Base-by-base conservation (phyloP, 2,888 invertebrate genomes). In the Ophraella communa region DNA sequence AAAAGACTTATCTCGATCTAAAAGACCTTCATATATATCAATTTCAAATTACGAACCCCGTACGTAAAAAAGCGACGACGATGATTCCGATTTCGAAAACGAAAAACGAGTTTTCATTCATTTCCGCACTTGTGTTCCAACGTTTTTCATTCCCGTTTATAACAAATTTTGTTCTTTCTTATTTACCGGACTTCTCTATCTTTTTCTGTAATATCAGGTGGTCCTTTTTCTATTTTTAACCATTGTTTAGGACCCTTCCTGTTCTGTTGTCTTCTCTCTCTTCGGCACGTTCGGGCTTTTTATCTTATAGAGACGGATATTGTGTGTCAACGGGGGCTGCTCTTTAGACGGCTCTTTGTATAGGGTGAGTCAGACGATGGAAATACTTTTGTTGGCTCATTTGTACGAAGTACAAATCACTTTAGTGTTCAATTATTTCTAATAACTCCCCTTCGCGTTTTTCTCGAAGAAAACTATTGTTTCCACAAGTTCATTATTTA, bases 271-370 rank as follows among this genome's bases (percentile, higher is more conserved):
- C 53, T 39, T 63, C 65, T 47, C n/a, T n/a, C 57, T 57, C 21
- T 67, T 51, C 58, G 23, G 17, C 58, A 24, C 57, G 51, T 23
- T 47, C 47, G 63, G 21, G 35, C 11, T 39, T 51, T 42, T 52
- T 44, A 42, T 53, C 51, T n/a, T n/a, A 17, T 57, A 44, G 24
- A 62, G 65, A 66, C 71, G 73, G 73, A 73, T 73, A 73, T 71
- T 66, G 64, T 67, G 64, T 68, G 68, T 67, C 68, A 65, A 71
- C 66, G 65, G 69, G 70, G 71, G 71, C 64, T 62, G 64, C 52
- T 58, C 59, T 58, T 51, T 58, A 58, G 49, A 21, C 21, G 58
- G 49, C 49, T 51, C 39, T 60, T 60, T 60, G 30, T 60, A 60
- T 53, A 44, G 52, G 44, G 60, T 60, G 60, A 60, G 44, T 60